Evolutionary conservation across 2,888 invertebrate genomes (phyloP).

Genomic region (Gastracanthus pulcherrimus): DNA sequence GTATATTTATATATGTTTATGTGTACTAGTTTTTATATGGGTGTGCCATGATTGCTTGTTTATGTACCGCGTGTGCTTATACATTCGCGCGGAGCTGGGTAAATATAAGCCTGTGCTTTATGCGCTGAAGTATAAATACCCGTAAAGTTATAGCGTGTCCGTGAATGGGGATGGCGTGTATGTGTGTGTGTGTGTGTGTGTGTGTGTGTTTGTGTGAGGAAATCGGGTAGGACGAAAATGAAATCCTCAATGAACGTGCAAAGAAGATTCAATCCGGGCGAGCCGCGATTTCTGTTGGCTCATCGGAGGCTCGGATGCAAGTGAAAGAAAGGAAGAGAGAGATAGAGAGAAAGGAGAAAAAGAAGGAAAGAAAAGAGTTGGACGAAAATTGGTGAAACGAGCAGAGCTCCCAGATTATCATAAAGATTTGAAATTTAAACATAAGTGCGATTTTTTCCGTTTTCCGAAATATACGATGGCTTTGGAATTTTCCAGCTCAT

Average conservation of each 20-base stretch:
- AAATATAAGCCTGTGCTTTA: background rate
- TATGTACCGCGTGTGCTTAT: background rate
- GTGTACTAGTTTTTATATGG: background rate
- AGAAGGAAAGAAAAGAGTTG: background rate
- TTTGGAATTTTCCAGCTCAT: background rate
- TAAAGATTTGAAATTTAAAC: slow-evolving; percentile 39
- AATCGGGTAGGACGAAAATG: background rate
- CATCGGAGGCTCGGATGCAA: too few relatives aligned
- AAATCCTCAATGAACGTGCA: slow-evolving; percentile 13
- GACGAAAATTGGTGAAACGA: slow-evolving; percentile 30
- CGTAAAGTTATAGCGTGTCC: too few relatives aligned
- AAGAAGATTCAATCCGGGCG: too few relatives aligned
- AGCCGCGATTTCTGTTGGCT: too few relatives aligned
- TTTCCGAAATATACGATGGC: background rate
- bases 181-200: too few relatives aligned
- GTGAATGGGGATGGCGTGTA: too few relatives aligned
- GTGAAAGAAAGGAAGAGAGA: background rate
- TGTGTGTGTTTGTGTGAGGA: too few relatives aligned
- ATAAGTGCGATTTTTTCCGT: slow-evolving; percentile 20
- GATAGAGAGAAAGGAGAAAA: background rate
- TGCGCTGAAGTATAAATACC: background rate
- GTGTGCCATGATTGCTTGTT: background rate
- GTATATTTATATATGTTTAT: background rate
- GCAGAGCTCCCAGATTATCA: slow-evolving; percentile 34
- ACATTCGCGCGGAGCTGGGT: background rate